phyloP scores from a whole-genome alignment of 2,797 vertebrate genomes.

The Cirrhinus molitorella region DNA sequence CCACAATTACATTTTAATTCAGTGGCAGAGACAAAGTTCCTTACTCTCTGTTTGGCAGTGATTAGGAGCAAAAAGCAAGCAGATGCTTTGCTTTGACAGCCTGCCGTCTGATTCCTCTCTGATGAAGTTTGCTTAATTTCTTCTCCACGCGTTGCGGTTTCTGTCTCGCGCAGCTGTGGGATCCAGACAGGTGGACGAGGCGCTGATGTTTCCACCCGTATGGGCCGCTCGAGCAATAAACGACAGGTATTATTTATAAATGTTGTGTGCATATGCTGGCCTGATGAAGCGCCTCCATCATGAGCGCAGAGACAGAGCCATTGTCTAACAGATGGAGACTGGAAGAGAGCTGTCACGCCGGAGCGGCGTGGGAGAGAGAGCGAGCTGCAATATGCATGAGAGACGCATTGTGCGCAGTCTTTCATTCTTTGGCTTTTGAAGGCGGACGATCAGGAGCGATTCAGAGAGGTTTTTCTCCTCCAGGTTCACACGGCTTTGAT shows the following conservation, averaged over 20 bases:
- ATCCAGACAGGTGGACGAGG: background rate
- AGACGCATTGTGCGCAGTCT: background rate
- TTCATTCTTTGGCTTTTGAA: background rate
- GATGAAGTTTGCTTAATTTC: background rate
- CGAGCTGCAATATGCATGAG: conserved; percentile 39
- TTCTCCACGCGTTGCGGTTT: conserved; percentile 9
- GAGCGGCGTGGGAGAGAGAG: conserved; percentile 16
- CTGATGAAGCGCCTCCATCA: conserved; percentile 6
- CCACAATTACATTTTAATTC: too few species aligned
- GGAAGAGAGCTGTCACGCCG: conserved; percentile 34
- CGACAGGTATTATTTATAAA: conserved; percentile 40
- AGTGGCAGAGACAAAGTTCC: too few species aligned
- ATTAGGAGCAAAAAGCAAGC: conserved; percentile 36
- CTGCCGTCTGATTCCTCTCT: background rate
- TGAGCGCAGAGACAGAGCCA: conserved; percentile 26
- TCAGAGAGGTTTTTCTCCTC: background rate
- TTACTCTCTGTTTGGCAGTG: conserved; percentile 14
- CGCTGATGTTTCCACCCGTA: conserved; percentile 10
- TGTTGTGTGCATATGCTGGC: conserved; percentile 47
- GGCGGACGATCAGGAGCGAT: background rate
- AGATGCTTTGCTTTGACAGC: conserved; percentile 43
- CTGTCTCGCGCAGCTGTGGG: background rate
- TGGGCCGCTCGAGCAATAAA: conserved; percentile 39
- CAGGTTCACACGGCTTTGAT: background rate
- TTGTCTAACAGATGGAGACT: conserved; percentile 37